Conservation (phyloP, 2,113 vertebrate genomes). For the Gallinago paraguaiae region DNA sequence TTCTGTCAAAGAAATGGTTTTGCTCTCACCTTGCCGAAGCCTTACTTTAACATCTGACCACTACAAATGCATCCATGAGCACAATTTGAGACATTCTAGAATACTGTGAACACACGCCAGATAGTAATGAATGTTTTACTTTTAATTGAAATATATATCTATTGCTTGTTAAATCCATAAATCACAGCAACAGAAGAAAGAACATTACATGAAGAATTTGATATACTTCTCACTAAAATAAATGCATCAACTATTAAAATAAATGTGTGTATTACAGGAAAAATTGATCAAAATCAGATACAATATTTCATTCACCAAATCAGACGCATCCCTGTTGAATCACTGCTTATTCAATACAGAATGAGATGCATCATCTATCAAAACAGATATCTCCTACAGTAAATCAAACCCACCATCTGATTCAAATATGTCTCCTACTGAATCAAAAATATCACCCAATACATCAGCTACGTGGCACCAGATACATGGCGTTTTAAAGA, state of each 20-base stretch:
- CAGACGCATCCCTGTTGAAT: constrained; percentile 73
- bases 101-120: background rate
- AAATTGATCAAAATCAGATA: constrained; percentile 79
- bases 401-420: constrained; percentile 74
- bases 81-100: background rate
- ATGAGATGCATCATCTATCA: constrained; percentile 77
- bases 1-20: background rate
- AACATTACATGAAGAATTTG: constrained; percentile 59
- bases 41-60: background rate
- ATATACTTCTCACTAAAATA: constrained; percentile 72
- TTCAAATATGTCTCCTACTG: constrained; percentile 59
- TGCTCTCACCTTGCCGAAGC: background rate
- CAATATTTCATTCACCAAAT: constrained; percentile 77
- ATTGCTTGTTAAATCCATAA: constrained; percentile 62
- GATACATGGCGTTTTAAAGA: constrained; percentile 66
- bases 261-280: constrained; percentile 71
- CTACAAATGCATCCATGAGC: background rate
- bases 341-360: constrained; percentile 73
- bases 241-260: constrained; percentile 78
- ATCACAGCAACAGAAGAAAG: constrained; percentile 66
- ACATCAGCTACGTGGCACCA: constrained; percentile 67
- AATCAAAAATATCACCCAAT: constrained; percentile 73
- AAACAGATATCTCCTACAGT: constrained; percentile 66
- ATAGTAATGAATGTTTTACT: constrained; percentile 47
- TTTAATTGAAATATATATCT: constrained; percentile 72